A percentile compares a stretch with the other conserved stretches of the same genome.
phyloP scores from a whole-genome alignment of 2,888 invertebrate species.

The Cataglyphis altisquamis region DNA sequence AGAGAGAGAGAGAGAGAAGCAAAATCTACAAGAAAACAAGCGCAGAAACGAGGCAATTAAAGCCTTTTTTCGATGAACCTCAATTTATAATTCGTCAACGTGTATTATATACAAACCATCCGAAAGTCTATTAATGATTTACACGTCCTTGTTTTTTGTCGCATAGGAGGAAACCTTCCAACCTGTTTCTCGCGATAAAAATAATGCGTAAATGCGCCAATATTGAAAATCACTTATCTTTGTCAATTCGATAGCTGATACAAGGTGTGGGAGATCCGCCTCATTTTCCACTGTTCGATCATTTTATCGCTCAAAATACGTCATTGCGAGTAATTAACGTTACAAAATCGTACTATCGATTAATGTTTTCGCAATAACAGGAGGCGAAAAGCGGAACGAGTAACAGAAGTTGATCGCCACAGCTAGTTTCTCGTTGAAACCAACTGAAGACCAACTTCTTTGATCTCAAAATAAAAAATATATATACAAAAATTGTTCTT shows the following conservation, averaged over 20 bases:
- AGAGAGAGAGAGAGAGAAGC: not conserved
- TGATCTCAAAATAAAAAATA: not conserved
- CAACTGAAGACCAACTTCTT: not conserved
- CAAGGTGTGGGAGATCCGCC: not conserved
- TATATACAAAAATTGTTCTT: not conserved
- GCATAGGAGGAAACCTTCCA: constrained; percentile 2
- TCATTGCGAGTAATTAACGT: constrained; percentile 25
- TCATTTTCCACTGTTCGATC: constrained; percentile 35
- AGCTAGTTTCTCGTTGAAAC: not conserved
- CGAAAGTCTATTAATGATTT: constrained; percentile 20
- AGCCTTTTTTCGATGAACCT: not conserved
- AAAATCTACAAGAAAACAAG: not conserved
- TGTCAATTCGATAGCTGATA: not conserved
- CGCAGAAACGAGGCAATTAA: not conserved
- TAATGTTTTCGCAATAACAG: constrained; percentile 22
- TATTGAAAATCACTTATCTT: constrained; percentile 12
- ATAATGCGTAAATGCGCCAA: not conserved
- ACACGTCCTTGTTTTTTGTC: constrained; percentile 30
- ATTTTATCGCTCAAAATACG: not conserved
- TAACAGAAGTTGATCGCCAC: not conserved
- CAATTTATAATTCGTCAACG: not conserved
- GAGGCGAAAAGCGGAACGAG: not conserved
- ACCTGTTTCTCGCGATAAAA: constrained; percentile 20
- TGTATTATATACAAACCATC: not conserved
- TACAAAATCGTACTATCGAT: not conserved